Evolutionary conservation across 2,888 invertebrate genomes (phyloP).

Genomic region (Craniophora ligustri): DNA sequence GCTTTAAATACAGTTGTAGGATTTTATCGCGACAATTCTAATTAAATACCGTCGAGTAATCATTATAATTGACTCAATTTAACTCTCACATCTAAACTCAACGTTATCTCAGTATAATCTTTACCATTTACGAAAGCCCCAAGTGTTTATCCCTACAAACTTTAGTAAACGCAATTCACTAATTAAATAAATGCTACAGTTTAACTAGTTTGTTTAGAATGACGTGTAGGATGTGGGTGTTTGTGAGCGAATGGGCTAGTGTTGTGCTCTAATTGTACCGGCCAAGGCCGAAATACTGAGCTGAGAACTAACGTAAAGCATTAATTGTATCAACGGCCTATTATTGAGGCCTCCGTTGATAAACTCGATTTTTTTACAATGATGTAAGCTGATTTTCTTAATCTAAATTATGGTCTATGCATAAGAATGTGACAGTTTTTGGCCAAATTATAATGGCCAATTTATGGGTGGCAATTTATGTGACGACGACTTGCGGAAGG

Average conservation of each 20-base stretch:
- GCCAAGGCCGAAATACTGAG: slow-evolving; percentile 19
- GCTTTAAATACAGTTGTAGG: not conserved
- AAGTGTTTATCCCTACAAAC: slow-evolving; percentile 30
- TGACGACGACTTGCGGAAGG: too few species aligned
- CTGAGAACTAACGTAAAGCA: slow-evolving; percentile 9
- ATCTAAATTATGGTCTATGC: too few species aligned
- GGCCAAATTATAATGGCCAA: too few species aligned
- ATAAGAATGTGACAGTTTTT: too few species aligned
- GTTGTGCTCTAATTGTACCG: slow-evolving; percentile 25
- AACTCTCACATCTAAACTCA: slow-evolving; percentile 19
- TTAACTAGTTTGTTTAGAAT: slow-evolving; percentile 63
- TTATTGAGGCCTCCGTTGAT: not conserved
- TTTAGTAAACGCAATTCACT: slow-evolving; percentile 54
- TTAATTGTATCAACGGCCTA: slow-evolving; percentile 10
- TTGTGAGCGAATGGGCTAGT: slow-evolving; percentile 38
- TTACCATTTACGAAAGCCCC: slow-evolving; percentile 22
- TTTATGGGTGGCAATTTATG: too few species aligned
- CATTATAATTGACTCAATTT: slow-evolving; percentile 11
- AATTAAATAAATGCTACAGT: slow-evolving; percentile 67
- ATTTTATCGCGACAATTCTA: not conserved
- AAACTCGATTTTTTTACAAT: not conserved
- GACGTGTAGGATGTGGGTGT: slow-evolving; percentile 55
- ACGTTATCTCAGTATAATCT: slow-evolving; percentile 33
- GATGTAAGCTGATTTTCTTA: too few species aligned
- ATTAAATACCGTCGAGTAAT: slow-evolving; percentile 1